Base-by-base conservation (phyloP, 2,797 vertebrate species). In the Alectoris magna region DNA sequence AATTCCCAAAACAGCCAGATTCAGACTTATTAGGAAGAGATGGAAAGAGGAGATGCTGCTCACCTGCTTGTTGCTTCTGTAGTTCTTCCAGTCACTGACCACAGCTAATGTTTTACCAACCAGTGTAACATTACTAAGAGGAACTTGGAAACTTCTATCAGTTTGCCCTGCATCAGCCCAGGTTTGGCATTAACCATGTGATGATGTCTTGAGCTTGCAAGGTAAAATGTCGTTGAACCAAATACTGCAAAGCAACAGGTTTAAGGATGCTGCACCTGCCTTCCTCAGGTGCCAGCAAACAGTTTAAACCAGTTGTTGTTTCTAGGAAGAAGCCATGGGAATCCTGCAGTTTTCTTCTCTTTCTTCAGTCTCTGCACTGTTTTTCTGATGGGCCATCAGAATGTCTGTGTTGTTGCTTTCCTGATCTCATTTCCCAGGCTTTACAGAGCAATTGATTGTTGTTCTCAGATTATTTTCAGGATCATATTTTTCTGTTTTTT, bases 211-310 rank as follows among this genome's bases (percentile, higher is more conserved):
- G 51, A 91, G 60, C 38, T 85, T 31, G 39, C 15, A 14, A 70
- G 49, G 78, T 77, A 87, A 95, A 96, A 77, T 49, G 8, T 49
- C 58, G 31, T 69, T 72, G 59, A 74, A 64, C 11, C 31, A 64
- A 80, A 51, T 6, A 41, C 11, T 59, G 55, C 15, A 11, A 64
- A 90, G 93, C 84, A 95, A 94, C 91, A 94, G 63, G 88, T 94
- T 87, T 74, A 81, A 84, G 72, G 72, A 79, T 2, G 23, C 67
- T 24, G 56, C 6, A 10, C 6, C 22, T 39, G 1, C 48, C 59
- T 73, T 1, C 64, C 62, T 80, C 55, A 71, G 77, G 18, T 34
- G 58, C 19, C 56, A 38, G 60, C 16, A 64, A 55, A 78, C 75
- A 36, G 7, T 70, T 70, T 66, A 8, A 67, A n/a, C 60, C 6